Evolutionary conservation across 1,140 invertebrate species (phyloP).

Genomic region (Trialeurodes vaporariorum): DNA sequence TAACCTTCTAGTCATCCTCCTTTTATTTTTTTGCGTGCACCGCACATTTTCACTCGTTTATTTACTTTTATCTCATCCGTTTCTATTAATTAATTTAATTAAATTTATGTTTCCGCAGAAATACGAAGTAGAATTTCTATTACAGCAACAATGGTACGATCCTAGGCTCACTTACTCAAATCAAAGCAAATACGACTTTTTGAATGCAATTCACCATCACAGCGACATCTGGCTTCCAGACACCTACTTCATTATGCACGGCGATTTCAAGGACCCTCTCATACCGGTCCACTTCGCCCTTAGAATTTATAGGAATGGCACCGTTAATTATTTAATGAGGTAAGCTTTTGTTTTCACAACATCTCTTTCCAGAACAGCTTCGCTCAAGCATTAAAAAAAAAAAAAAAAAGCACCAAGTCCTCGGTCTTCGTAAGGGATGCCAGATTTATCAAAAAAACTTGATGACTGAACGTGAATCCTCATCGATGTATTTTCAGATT

Average conservation of each 20-base stretch:
- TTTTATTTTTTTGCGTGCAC: no score
- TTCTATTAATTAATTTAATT: no score
- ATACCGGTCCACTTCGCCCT: conserved; percentile 83
- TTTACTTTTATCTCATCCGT: no score
- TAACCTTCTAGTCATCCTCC: no score
- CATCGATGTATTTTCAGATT: no score
- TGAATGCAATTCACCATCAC: conserved; percentile 83
- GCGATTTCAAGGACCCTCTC: conserved; percentile 83
- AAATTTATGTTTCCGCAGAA: conserved; percentile 50
- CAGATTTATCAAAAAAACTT: no score
- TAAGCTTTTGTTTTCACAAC: conserved; percentile 31
- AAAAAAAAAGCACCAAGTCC: no score
- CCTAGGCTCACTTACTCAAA: conserved; percentile 73
- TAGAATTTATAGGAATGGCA: conserved; percentile 79
- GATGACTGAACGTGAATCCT: no score
- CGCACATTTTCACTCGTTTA: no score
- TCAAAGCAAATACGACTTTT: conserved; percentile 66
- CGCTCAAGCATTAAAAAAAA: no score
- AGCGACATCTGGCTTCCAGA: conserved; percentile 83
- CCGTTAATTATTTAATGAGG: conserved; percentile 85
- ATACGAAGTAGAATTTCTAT: conserved; percentile 87
- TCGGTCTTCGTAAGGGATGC: no score
- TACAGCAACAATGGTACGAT: conserved; percentile 85
- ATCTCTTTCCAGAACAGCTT: background rate
- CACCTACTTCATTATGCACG: conserved; percentile 91